phyloP scores from a whole-genome alignment of 2,888 invertebrate species.

The Lithophane ornitopus region DNA sequence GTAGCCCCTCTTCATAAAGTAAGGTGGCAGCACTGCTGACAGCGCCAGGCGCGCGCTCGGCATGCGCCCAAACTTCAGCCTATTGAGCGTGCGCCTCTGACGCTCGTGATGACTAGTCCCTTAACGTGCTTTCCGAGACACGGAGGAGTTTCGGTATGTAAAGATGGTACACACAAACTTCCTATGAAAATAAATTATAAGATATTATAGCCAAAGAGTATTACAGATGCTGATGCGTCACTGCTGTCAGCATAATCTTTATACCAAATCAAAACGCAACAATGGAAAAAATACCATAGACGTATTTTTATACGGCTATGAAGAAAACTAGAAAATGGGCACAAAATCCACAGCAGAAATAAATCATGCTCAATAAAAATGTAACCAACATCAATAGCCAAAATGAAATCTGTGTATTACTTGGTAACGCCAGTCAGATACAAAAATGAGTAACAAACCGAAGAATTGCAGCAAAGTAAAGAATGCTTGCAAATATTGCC shows the following conservation, averaged over 20 bases:
- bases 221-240: background rate
- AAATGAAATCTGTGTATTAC: constrained; percentile 34
- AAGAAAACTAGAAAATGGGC: constrained; percentile 12
- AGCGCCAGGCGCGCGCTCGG: no score
- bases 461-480: constrained; percentile 67
- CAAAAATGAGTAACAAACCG: constrained; percentile 39
- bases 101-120: no score
- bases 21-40: no score
- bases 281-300: background rate
- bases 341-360: constrained; percentile 1
- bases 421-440: background rate
- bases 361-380: background rate
- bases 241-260: constrained; percentile 1
- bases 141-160: no score
- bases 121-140: no score
- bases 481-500: constrained; percentile 80
- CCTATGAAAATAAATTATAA: background rate
- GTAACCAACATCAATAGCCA: constrained; percentile 27
- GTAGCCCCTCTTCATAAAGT: no score
- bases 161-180: background rate
- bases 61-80: no score
- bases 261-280: background rate
- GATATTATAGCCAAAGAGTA: constrained; percentile 1
- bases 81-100: no score
- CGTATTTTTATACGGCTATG: no score